Evolutionary conservation across 2,888 invertebrate genomes (phyloP).

Genomic region (Chalcis sispes): DNA sequence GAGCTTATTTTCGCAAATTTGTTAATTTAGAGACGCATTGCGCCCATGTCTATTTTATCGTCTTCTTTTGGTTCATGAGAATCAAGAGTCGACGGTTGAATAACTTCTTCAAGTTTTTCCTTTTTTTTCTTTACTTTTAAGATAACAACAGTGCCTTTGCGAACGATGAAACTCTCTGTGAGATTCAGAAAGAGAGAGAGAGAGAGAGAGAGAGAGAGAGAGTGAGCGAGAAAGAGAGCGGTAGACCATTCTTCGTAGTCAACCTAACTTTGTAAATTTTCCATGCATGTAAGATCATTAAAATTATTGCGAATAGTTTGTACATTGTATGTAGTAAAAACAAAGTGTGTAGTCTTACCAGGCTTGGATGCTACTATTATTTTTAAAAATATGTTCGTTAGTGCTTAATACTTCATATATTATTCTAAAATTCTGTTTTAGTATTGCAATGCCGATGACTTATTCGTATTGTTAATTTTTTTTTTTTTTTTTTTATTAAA

Average conservation of each 20-base stretch:
- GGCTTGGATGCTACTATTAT: slow-evolving; percentile 2
- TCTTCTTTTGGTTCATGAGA: neutral
- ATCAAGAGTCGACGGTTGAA: slow-evolving; percentile 20
- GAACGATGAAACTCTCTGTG: slow-evolving; percentile 19
- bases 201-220: too few species aligned
- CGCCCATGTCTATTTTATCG: slow-evolving; percentile 14
- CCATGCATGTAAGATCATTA: slow-evolving; percentile 10
- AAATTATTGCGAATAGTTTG: slow-evolving; percentile 14
- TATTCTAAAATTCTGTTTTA: neutral
- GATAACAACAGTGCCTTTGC: slow-evolving; percentile 50
- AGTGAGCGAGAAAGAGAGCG: too few species aligned
- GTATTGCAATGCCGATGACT: neutral
- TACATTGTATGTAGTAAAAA: slow-evolving; percentile 15
- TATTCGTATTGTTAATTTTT: neutral
- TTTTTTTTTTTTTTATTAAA: neutral
- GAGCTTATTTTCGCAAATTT: too few species aligned
- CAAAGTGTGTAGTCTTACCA: neutral
- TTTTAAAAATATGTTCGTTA: slow-evolving; percentile 1
- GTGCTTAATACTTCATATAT: neutral
- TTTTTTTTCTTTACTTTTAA: slow-evolving; percentile 37
- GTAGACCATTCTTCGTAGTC: slow-evolving; percentile 12
- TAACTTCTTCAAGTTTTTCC: too few species aligned
- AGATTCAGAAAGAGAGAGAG: too few species aligned
- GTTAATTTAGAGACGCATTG: too few species aligned
- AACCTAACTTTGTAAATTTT: slow-evolving; percentile 37